Base-by-base conservation (phyloP, 1,140 invertebrate species). In the Macrobrachium nipponense region DNA sequence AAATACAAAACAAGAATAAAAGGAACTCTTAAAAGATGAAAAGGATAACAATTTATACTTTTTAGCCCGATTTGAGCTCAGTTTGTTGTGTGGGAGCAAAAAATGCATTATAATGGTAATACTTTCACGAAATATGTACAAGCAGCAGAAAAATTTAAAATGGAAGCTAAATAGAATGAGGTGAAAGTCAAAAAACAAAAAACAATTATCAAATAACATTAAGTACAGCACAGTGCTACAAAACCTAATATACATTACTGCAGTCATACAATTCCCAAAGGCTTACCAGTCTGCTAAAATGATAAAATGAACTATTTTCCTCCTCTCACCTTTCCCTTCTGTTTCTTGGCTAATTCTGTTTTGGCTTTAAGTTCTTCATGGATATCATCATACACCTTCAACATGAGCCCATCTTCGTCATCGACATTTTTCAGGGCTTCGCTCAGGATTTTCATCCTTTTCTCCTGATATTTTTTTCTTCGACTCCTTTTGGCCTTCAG, bases 301-400 rank as follows among this genome's bases (percentile, higher is more conserved):
- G 1, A 2, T 36, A 36, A 51, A 12, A 51, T 51, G 12, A 51
- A 51, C 5, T 2, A 51, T 51, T 51, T 51, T 51, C 51, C 51
- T 51, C 51, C 51, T 8, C 80, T 89, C 90, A 95, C 95, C 91
- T 95, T 95, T 87, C 94, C 92, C 89, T 95, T 93, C 88, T 94
- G 94, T 89, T 93, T 93, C 89, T 95, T 93, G 8, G 96, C 91
- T n/a, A 93, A 91, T 76, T 95, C 94, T 18, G 94, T 95, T 91
- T 96, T 95, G 3, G 92, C 93, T 87, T 93, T 93, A 44, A 97
- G 92, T 91, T 97, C 96, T 87, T 96, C 94, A 89, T 95, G 94
- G 64, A 96, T 95, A 89, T 94, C 94, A 85, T 94, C 95, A 90
- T 95, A 96, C n/a, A 93, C 93, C 90, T 93, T 91, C 62, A 95